Conservation (phyloP, 2,888 invertebrate species). For the Cerastis leucographa region DNA sequence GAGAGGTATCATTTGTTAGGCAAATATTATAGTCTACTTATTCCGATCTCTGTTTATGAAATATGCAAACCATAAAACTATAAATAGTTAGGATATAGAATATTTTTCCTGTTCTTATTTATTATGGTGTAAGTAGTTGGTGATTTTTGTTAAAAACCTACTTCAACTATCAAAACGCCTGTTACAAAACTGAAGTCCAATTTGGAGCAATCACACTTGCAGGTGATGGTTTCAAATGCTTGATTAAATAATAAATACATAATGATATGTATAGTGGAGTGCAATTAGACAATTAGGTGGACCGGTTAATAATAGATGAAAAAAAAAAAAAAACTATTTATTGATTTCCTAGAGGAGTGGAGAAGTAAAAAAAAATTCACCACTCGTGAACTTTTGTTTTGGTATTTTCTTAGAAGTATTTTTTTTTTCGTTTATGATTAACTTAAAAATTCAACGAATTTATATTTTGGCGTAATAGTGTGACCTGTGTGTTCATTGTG, state of each 20-base stretch:
- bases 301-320: too few species aligned
- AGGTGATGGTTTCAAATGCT: neutral
- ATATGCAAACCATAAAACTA: neutral
- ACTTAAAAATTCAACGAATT: too few species aligned
- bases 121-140: neutral
- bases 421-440: too few species aligned
- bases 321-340: too few species aligned
- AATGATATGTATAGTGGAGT: too few species aligned
- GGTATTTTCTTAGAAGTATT: too few species aligned
- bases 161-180: neutral
- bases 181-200: neutral
- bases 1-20: neutral
- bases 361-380: too few species aligned
- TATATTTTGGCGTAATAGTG: too few species aligned
- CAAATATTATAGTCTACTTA: neutral
- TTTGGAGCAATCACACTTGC: neutral
- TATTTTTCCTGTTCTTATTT: conserved; percentile 19
- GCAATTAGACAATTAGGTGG: too few species aligned
- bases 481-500: too few species aligned
- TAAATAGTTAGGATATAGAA: neutral
- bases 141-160: conserved; percentile 1
- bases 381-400: too few species aligned
- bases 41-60: neutral
- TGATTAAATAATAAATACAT: neutral
- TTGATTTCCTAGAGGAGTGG: too few species aligned